Evolutionary conservation across 2,113 vertebrate genomes (phyloP), one percentile per base, ranked within the genome.

Genomic region (Misgurnus anguillicaudatus): DNA sequence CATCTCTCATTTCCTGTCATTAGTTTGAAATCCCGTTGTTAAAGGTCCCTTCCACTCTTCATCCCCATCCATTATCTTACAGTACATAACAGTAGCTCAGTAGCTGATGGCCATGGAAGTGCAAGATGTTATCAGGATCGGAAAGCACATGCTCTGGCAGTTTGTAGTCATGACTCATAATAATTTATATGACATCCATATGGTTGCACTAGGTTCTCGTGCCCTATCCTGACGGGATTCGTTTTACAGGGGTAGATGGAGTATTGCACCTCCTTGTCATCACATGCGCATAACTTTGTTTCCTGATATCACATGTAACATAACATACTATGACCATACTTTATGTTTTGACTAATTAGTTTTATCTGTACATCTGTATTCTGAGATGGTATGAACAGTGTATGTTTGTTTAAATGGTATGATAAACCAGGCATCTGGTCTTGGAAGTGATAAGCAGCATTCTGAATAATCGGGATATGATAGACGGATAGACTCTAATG

Each of bases 1-100:
- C 58, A 42, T 45, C 64, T 85, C 85, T 88, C 80, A 74, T 86
- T 88, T 88, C 80, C 83, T 79, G 60, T 48, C 38, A 13, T 85
- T 69, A 53, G 14, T 75, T 75, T 6, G 9, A 58, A 80, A 77
- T 74, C 84, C 60, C 21, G 6, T 10, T 21, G 14, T 60, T 66
- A 55, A 61, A 47, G 21, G n/a, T 69, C 69, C 72, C 68, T 75
- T 68, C 74, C 82, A 48, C 75, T 84, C 67, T 48, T 72, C 81
- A 36, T n/a, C 19, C 71, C 75, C 80, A 80, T 91, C 82, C 75
- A 64, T 88, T 82, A 86, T 7, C 70, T 19, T 39, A 31, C 24
- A 31, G 24, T 6, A 21, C 75, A 60, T n/a, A 72, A 45, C 57
- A 75, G 61, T 53, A 36, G 61, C 39, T 77, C 57, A 75, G 61